A percentile compares a stretch with the other conserved stretches of the same genome.
Evolutionary conservation across 1,140 invertebrate species (phyloP).

Genomic region (Prorops nasuta): DNA sequence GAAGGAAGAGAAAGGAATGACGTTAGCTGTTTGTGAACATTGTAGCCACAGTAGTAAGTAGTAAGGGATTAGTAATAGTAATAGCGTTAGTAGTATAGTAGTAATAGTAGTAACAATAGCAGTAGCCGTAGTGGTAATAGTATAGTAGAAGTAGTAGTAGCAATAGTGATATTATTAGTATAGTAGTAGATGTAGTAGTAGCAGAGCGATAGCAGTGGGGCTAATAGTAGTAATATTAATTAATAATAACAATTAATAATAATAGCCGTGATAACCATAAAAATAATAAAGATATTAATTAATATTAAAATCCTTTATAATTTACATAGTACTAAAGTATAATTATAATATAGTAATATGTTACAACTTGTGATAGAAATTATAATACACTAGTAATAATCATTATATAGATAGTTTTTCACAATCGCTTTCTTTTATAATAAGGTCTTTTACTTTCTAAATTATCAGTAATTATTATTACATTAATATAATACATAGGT

Average conservation of each 20-base stretch:
- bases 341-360: conserved; percentile 41
- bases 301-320: conserved; percentile 42
- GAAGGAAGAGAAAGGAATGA: no score
- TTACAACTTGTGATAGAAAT: conserved; percentile 50
- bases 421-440: conserved; percentile 23
- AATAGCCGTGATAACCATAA: conserved; percentile 35
- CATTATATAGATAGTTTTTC: conserved; percentile 34
- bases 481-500: conserved; percentile 55
- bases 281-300: conserved; percentile 25
- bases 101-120: conserved; percentile 25
- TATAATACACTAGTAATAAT: conserved; percentile 53
- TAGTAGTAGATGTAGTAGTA: conserved; percentile 25
- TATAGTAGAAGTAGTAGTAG: conserved; percentile 27
- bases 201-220: conserved; percentile 11
- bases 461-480: conserved; percentile 45
- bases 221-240: conserved; percentile 16
- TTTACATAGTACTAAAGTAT: conserved; percentile 39
- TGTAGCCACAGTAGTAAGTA: conserved; percentile 39
- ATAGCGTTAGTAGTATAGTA: conserved; percentile 17
- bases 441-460: conserved; percentile 31
- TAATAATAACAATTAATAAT: conserved; percentile 29
- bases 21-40: no score
- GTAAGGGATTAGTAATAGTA: conserved; percentile 19
- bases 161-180: conserved; percentile 30
- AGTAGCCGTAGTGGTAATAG: conserved; percentile 30